These are phyloP conservation scores for Corynorhinus townsendii DNA, from an alignment of 2,113 vertebrate species.

Conservation along the genomic window DNA sequence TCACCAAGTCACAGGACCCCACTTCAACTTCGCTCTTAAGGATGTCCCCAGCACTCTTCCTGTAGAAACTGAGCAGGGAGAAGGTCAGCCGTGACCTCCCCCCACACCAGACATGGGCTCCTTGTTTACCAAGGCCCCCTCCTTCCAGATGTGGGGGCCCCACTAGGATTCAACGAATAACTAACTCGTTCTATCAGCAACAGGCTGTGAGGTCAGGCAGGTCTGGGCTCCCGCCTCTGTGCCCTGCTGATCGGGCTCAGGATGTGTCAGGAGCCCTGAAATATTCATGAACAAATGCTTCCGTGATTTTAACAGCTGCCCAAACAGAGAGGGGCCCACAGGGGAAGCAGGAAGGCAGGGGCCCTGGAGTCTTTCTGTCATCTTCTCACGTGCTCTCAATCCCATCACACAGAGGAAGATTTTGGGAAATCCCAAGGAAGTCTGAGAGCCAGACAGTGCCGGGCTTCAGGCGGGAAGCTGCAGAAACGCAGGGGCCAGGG, in stretches of 20 bases:
- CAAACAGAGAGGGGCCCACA: neutral
- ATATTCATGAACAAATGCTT: constrained; percentile 18
- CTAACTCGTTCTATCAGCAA: neutral
- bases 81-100: neutral
- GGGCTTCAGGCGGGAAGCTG: neutral
- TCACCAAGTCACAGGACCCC: neutral
- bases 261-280: neutral
- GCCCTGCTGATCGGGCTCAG: neutral
- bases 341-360: neutral
- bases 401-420: neutral
- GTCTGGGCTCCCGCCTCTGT: neutral
- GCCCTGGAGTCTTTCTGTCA: neutral
- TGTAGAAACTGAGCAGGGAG: neutral
- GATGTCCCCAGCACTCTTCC: neutral
- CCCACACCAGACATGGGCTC: neutral
- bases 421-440: neutral
- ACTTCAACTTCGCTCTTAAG: neutral
- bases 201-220: neutral
- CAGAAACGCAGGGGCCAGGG: neutral
- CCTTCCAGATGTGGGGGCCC: neutral
- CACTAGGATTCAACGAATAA: neutral
- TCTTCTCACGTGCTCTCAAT: neutral
- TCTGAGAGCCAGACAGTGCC: neutral
- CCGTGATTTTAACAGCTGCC: neutral
- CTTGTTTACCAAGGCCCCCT: neutral